phyloP scores from a whole-genome alignment of 2,113 vertebrate genomes.

The Malurus melanocephalus region DNA sequence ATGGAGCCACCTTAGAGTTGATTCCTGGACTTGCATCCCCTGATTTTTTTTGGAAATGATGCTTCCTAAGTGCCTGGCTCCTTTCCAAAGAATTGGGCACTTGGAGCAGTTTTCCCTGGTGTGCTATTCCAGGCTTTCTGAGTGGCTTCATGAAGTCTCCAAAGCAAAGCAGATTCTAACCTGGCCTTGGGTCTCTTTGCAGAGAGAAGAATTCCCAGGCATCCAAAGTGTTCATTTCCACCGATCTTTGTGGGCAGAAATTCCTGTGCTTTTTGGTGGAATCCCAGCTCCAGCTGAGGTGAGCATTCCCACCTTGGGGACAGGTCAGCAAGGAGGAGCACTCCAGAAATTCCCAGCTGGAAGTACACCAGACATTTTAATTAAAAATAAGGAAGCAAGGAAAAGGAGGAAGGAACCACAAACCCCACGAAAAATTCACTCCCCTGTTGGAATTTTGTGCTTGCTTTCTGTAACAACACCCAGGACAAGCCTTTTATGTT shows the following conservation, averaged over 20 bases:
- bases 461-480: not conserved
- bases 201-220: conserved; percentile 95
- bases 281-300: conserved; percentile 93
- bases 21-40: not conserved
- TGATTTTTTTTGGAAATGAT: not conserved
- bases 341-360: not conserved
- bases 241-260: conserved; percentile 91
- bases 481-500: not conserved
- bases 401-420: not conserved
- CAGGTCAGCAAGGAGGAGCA: not conserved
- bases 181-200: not conserved
- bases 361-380: not conserved
- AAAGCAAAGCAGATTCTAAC: not conserved
- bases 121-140: not conserved
- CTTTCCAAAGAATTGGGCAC: not conserved
- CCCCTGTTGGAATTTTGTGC: not conserved
- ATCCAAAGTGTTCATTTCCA: conserved; percentile 92
- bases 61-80: not conserved
- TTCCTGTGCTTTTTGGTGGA: conserved; percentile 94
- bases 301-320: not conserved
- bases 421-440: not conserved
- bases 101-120: not conserved
- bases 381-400: not conserved
- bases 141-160: not conserved
- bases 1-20: not conserved